Evolutionary conservation across 2,888 invertebrate genomes (phyloP), one percentile per base, ranked within the genome.

Genomic region (Phlogophora meticulosa): DNA sequence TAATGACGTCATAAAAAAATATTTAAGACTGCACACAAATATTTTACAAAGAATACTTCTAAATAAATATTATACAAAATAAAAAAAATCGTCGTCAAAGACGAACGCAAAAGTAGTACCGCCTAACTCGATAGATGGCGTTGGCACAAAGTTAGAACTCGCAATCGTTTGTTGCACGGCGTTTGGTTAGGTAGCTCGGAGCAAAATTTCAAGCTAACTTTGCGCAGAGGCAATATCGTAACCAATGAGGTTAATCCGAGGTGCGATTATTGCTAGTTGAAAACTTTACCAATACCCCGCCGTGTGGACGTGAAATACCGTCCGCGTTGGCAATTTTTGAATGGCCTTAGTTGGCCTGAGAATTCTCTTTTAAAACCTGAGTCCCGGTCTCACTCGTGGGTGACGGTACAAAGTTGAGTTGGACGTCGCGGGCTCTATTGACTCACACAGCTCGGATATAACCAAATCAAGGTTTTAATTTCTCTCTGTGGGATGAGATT

Each of bases 151-250:
- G 10, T 78, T 87, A 85, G 53, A 87, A 84, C 88, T 81, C 91
- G 90, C 76, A 87, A 88, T 85, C 80, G 85, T 84, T 86, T 83
- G 75, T 83, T 75, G n/a, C n/a, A 73, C 78, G 57, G 53, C 49
- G 51, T 67, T 71, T 66, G 51, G 55, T 57, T 71, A 56, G 65
- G 61, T n/a, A n/a, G n/a, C 4, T 28, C 36, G 45, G 1, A 15
- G 2, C 5, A 11, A 28, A 53, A 13, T 9, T 49, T 42, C 5
- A 1, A 4, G 42, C 96, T 89, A 98, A 96, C 98, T 98, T 97
- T 98, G 98, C 98, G 98, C 98, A 98, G 98, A 96, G 98, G 98
- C 97, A 97, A 97, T 98, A 98, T 98, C 97, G 97, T 98, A 98
- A 98, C 97, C 98, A 96, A 97, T 98, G 98, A 98, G 97, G 97